These are phyloP conservation scores for Cryptocephalus moraei DNA, from an alignment of 2,888 invertebrate species.

Conservation along the genomic window DNA sequence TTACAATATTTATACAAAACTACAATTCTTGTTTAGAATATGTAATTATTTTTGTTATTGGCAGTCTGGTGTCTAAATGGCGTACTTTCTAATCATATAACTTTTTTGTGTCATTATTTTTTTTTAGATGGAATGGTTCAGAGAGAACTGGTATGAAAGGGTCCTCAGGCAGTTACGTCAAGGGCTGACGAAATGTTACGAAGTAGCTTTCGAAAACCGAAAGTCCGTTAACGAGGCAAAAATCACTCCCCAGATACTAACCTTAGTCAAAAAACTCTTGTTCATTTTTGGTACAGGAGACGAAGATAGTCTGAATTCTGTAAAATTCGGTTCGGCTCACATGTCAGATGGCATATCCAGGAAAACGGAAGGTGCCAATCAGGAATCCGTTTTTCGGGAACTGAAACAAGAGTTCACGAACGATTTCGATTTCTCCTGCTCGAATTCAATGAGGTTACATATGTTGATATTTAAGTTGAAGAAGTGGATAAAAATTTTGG, in stretches of 20 bases:
- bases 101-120: background rate
- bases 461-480: conserved; percentile 88
- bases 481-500: conserved; percentile 95
- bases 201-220: conserved; percentile 90
- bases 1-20: too few species aligned
- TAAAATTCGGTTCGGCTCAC: conserved; percentile 57
- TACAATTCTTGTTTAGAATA: too few species aligned
- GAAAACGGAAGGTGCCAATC: conserved; percentile 83
- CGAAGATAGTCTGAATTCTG: conserved; percentile 64
- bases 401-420: conserved; percentile 93
- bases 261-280: conserved; percentile 90
- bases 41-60: too few species aligned
- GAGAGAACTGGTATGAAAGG: conserved; percentile 96
- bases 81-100: too few species aligned
- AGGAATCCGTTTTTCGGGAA: conserved; percentile 93
- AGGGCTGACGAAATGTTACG: conserved; percentile 90
- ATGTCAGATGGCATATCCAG: conserved; percentile 86
- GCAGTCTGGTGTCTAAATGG: too few species aligned
- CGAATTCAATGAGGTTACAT: conserved; percentile 84
- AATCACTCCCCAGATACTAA: conserved; percentile 88
- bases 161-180: conserved; percentile 88
- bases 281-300: conserved; percentile 93
- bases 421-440: conserved; percentile 90
- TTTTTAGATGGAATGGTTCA: conserved; percentile 85
- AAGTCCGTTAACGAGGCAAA: conserved; percentile 83